A percentile compares a stretch with the other conserved stretches of the same genome.
Conservation (phyloP, 2,888 invertebrate genomes). For the Caenorhabditis sinica region DNA sequence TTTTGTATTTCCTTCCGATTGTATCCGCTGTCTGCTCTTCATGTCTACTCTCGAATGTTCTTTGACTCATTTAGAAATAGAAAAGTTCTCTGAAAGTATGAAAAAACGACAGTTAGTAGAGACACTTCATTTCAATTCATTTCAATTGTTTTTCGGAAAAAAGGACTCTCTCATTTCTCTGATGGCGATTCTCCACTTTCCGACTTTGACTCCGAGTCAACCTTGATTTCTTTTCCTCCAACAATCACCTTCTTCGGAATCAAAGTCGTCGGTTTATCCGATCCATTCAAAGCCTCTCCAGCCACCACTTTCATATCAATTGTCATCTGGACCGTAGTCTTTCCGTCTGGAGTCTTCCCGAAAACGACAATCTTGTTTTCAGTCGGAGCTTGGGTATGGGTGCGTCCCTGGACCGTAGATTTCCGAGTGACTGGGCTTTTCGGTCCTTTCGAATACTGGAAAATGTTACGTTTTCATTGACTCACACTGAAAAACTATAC, state of each 20-base stretch:
- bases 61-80: too few relatives aligned
- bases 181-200: constrained; percentile 3
- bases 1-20: too few relatives aligned
- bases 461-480: too few relatives aligned
- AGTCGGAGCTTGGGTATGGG: not conserved
- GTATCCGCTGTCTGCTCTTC: too few relatives aligned
- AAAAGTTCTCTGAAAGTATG: too few relatives aligned
- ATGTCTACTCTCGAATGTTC: too few relatives aligned
- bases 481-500: not conserved
- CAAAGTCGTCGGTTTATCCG: constrained; percentile 42
- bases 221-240: constrained; percentile 17
- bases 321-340: constrained; percentile 56
- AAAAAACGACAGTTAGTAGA: too few relatives aligned
- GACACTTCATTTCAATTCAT: too few relatives aligned
- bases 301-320: constrained; percentile 61
- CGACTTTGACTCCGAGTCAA: constrained; percentile 33
- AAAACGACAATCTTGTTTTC: constrained; percentile 52
- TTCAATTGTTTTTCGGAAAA: not conserved
- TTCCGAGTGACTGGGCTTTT: not conserved
- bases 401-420: not conserved
- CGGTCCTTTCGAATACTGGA: too few relatives aligned
- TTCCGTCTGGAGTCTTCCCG: constrained; percentile 62
- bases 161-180: not conserved
- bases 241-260: constrained; percentile 55
- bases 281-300: constrained; percentile 46